A percentile compares a stretch with the other conserved stretches of the same genome.
phyloP scores from a whole-genome alignment of 2,888 invertebrate genomes.

The Drosophila paramelanica region DNA sequence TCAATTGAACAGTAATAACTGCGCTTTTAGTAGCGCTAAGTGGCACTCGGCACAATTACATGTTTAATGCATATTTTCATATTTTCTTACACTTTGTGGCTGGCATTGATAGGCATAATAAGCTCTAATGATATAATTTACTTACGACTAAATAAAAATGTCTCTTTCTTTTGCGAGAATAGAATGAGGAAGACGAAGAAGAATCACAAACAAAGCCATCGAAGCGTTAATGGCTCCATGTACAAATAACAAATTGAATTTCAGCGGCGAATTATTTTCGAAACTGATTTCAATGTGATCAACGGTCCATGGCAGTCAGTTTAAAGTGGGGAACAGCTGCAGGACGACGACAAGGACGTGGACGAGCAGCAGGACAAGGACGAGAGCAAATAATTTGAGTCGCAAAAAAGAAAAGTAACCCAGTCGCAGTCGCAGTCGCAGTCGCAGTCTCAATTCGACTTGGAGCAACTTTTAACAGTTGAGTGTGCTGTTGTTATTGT shows the following conservation, averaged over 20 bases:
- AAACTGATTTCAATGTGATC: slow-evolving; percentile 81
- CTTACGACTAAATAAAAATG: slow-evolving; percentile 62
- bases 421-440: slow-evolving; percentile 28
- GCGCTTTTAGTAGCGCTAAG: slow-evolving; percentile 10
- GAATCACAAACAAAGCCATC: slow-evolving; percentile 65
- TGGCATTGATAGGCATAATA: slow-evolving; percentile 50
- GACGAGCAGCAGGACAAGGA: slow-evolving; percentile 13
- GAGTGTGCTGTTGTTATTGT: slow-evolving; percentile 11
- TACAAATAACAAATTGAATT: slow-evolving; percentile 80
- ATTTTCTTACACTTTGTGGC: slow-evolving; percentile 15
- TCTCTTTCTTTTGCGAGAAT: slow-evolving; percentile 9
- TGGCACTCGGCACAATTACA: slow-evolving; percentile 36
- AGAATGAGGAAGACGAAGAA: slow-evolving; percentile 7
- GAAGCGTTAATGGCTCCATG: slow-evolving; percentile 72
- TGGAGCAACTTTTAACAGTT: slow-evolving; percentile 52
- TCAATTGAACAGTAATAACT: not conserved
- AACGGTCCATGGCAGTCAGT: slow-evolving; percentile 65
- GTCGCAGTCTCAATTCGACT: slow-evolving; percentile 34
- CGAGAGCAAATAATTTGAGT: slow-evolving; percentile 48
- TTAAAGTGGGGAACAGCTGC: slow-evolving; percentile 52
- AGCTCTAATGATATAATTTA: slow-evolving; percentile 75
- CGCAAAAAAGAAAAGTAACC: slow-evolving; percentile 35
- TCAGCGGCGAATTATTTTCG: slow-evolving; percentile 74
- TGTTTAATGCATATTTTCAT: slow-evolving; percentile 31
- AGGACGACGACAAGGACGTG: not conserved